These are phyloP conservation scores for Gambusia yucatana DNA, from an alignment of 2,797 vertebrate species.

Conservation along the genomic window DNA sequence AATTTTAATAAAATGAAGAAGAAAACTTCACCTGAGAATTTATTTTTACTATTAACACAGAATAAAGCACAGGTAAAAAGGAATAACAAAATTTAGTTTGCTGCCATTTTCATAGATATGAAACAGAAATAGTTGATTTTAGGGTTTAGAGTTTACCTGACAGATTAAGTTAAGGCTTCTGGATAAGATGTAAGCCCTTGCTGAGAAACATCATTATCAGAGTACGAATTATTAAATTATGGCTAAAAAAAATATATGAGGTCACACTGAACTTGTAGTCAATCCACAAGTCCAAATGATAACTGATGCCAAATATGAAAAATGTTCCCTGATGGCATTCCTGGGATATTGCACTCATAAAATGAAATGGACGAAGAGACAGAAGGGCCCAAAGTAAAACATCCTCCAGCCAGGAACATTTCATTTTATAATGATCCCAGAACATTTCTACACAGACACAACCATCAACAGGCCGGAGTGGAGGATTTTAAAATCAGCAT, in stretches of 20 bases:
- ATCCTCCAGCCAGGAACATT: constrained; percentile 1
- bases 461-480: not conserved
- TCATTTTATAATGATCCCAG: constrained; percentile 15
- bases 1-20: not conserved
- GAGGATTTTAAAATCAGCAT: not conserved
- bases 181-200: not conserved
- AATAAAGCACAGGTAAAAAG: not conserved
- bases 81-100: not conserved
- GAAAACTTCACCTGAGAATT: not conserved
- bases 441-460: not conserved
- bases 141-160: not conserved
- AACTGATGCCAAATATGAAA: constrained; percentile 5
- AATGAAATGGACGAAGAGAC: not conserved
- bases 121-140: not conserved
- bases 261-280: constrained; percentile 5
- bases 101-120: not conserved
- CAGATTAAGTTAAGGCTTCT: not conserved
- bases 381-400: not conserved
- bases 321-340: constrained; percentile 6
- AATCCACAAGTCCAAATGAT: not conserved
- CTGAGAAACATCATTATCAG: not conserved
- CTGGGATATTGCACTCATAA: not conserved
- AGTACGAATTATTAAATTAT: constrained; percentile 1
- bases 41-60: not conserved
- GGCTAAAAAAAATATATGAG: not conserved